Evolutionary conservation across 2,113 vertebrate genomes (phyloP), one percentile per base, ranked within the genome.

Genomic region (Vulpes ferrilata): DNA sequence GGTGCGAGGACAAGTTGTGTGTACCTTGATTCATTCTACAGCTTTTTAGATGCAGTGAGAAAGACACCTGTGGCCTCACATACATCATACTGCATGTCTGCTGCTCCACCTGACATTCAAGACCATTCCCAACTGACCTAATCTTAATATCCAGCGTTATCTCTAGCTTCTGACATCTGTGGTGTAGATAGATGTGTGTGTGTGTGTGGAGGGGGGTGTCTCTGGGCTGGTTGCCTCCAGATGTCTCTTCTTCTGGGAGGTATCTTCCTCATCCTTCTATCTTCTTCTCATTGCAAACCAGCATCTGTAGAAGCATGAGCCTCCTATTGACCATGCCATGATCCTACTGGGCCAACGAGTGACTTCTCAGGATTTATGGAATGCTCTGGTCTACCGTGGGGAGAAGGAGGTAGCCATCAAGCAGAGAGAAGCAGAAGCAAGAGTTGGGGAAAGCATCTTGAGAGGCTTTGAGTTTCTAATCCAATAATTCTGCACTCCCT

Each of bases 51-150:
- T 11, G 20, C 0, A 1, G 0, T 8, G 35, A n/a, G 13, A 57
- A 64, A 35, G 65, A 32, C 67, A 0, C 74, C 9, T 2, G 1
- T 0, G 0, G 6, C 35, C 38, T n/a, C 22, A 0, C 7, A 2
- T 2, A 0, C 11, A 11, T 38, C 7, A 12, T 0, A 5, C n/a
- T 20, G 8, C 2, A 0, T 11, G 38, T 76, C 64, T 32, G 5
- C 27, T 55, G 1, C 16, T 51, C 51, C n/a, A 11, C 15, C 7
- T 60, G 20, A 22, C 2, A 1, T 8, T 67, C 76, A 38, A 64
- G 22, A 11, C 64, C 35, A 13, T 19, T 22, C 22, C 32, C 25
- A 67, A 8, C 83, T 32, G 71, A 19, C 57, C 17, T 16, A 1
- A 71, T 23, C 30, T 22, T 51, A 67, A 5, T 53, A 17, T 13